Conservation (phyloP, 1,140 invertebrate genomes). For the Drusus annulatus region DNA sequence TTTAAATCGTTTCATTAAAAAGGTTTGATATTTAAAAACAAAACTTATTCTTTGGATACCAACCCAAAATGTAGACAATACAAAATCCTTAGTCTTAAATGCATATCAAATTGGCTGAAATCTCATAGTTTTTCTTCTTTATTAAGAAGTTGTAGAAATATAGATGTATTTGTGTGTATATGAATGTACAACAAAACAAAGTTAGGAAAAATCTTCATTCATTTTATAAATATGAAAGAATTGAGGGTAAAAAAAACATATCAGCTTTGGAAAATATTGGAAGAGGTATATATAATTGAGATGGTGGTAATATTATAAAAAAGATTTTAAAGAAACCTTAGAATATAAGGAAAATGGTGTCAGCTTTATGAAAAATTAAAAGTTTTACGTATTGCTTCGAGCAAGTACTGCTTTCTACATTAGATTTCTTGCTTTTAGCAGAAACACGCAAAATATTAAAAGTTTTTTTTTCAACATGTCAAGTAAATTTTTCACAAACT, state of each 20-base stretch:
- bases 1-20: too few relatives aligned
- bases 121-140: conserved; percentile 21
- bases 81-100: conserved; percentile 1
- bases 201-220: neutral
- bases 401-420: conserved; percentile 9
- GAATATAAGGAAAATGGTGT: conserved; percentile 55
- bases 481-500: neutral
- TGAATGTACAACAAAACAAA: neutral
- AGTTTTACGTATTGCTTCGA: conserved; percentile 38
- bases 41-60: too few relatives aligned
- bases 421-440: neutral
- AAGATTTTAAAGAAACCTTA: neutral
- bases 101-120: conserved; percentile 29
- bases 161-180: conserved; percentile 41
- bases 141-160: conserved; percentile 22
- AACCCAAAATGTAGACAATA: conserved; percentile 25
- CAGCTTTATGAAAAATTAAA: conserved; percentile 59
- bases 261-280: neutral
- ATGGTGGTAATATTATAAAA: neutral
- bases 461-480: neutral
- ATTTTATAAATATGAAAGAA: conserved; percentile 1
- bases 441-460: neutral
- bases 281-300: neutral
- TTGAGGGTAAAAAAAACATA: neutral
- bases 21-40: too few relatives aligned